Percentiles rank a stretch among this genome's conserved stretches.
Evolutionary conservation across 2,888 invertebrate genomes (phyloP).

Genomic region (Clanis bilineata): DNA sequence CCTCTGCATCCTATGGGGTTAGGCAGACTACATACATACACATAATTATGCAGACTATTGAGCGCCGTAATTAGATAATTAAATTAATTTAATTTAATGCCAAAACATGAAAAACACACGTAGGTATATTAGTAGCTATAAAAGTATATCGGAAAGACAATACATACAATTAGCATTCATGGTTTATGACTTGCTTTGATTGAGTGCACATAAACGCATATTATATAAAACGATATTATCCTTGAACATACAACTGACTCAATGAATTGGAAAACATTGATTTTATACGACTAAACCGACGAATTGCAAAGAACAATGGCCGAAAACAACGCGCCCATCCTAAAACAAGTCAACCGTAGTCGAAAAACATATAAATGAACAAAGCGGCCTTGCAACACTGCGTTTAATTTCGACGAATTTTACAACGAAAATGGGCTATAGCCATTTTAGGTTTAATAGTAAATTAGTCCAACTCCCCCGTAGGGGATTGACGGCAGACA

Average conservation of each 20-base stretch:
- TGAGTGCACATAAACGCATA: background rate
- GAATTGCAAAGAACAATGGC: constrained; percentile 27
- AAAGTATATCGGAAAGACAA: background rate
- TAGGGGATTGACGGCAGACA: no score
- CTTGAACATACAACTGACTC: constrained; percentile 1
- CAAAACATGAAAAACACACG: background rate
- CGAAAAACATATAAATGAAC: constrained; percentile 19
- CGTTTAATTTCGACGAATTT: background rate
- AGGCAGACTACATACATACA: no score
- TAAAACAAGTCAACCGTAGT: constrained; percentile 30
- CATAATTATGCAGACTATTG: no score
- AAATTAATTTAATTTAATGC: background rate
- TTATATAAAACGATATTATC: background rate
- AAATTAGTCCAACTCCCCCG: no score
- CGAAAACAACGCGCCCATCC: constrained; percentile 22
- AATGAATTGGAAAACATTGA: constrained; percentile 7
- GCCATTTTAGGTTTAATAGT: no score
- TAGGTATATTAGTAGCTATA: background rate
- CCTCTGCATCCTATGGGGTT: no score
- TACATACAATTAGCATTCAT: background rate
- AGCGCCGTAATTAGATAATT: no score
- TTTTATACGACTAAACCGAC: background rate
- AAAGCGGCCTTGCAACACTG: constrained; percentile 4
- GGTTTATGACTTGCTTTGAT: background rate
- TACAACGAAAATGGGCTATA: background rate